Conservation (phyloP, 2,888 invertebrate species). For the Himalopsyche tibetana region DNA sequence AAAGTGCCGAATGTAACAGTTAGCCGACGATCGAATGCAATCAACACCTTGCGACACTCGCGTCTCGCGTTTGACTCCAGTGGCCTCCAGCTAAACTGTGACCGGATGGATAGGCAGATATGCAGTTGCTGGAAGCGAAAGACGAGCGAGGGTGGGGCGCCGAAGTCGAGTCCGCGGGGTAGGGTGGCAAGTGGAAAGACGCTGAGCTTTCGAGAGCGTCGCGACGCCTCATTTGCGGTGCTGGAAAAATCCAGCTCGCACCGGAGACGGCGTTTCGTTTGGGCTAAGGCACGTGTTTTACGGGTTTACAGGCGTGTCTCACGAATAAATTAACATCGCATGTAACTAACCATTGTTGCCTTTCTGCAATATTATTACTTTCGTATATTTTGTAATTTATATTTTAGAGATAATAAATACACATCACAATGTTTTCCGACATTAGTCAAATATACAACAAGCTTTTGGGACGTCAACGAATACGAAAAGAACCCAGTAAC, state of each 20-base stretch:
- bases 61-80: constrained; percentile 24
- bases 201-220: constrained; percentile 8
- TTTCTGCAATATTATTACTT: too few species aligned
- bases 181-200: constrained; percentile 22
- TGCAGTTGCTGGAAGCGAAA: constrained; percentile 22
- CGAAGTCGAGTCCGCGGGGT: constrained; percentile 67
- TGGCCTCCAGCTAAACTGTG: constrained; percentile 11
- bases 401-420: too few species aligned
- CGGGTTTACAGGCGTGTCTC: neutral
- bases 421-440: too few species aligned
- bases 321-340: too few species aligned
- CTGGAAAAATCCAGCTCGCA: constrained; percentile 68
- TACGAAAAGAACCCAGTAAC: too few species aligned
- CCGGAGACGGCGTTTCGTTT: constrained; percentile 60
- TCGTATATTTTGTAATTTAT: too few species aligned
- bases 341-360: too few species aligned
- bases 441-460: too few species aligned
- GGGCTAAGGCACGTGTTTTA: constrained; percentile 47
- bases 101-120: constrained; percentile 36
- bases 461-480: too few species aligned
- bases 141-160: constrained; percentile 34
- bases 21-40: neutral
- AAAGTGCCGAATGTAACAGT: neutral
- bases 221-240: constrained; percentile 64
- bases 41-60: constrained; percentile 33